Percentiles rank a stretch among this genome's conserved stretches.
These are phyloP conservation scores for Aldabrachelys gigantea DNA, from an alignment of 2,113 vertebrate genomes.

Conservation along the genomic window DNA sequence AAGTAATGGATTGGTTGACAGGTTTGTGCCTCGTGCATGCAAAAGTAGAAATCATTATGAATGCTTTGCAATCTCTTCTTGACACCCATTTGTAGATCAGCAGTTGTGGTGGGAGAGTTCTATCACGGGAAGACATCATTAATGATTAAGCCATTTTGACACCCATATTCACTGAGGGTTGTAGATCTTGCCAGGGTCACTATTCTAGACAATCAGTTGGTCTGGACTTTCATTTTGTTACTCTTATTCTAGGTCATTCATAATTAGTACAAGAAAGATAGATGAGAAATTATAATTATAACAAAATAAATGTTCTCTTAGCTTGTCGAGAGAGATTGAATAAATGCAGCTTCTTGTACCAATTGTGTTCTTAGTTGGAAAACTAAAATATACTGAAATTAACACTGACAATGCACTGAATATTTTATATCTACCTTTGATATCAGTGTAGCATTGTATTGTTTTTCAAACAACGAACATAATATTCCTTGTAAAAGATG, in stretches of 20 bases:
- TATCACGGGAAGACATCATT: background rate
- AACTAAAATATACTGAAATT: background rate
- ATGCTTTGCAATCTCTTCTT: fast-evolving
- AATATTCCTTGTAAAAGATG: background rate
- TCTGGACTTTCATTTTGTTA: background rate
- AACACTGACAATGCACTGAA: background rate
- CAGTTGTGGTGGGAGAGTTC: background rate
- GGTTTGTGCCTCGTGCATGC: background rate
- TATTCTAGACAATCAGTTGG: background rate
- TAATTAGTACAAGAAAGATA: background rate
- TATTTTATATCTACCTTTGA: background rate
- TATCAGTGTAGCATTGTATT: background rate
- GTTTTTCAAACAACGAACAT: background rate
- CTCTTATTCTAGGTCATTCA: background rate
- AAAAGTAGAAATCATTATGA: background rate
- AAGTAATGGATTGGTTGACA: background rate
- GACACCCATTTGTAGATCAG: background rate
- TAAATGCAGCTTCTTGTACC: background rate
- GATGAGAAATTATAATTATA: background rate
- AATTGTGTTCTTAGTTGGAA: background rate
- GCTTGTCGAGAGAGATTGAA: background rate
- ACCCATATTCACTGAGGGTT: background rate
- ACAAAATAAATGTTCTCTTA: background rate
- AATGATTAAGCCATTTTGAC: background rate
- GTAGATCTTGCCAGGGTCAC: background rate